Evolutionary conservation across 2,113 vertebrate genomes (phyloP).

Genomic region (Erpornis zantholeuca): DNA sequence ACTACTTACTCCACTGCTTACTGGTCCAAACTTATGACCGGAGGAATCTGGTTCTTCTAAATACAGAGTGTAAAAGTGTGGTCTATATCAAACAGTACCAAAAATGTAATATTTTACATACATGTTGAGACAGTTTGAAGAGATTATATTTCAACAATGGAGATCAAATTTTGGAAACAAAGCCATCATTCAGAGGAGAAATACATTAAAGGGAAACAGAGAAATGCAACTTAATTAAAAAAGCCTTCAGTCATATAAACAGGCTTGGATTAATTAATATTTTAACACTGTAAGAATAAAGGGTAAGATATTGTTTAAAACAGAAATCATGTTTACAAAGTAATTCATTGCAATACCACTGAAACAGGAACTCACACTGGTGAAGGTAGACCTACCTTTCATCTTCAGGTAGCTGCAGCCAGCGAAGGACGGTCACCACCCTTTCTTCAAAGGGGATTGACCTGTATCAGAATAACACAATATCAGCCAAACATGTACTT

Average conservation of each 20-base stretch:
- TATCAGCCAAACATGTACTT: background rate
- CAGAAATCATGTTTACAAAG: background rate
- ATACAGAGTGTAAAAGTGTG: slow-evolving; percentile 97
- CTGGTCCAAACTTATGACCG: slow-evolving; percentile 86
- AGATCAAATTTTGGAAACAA: slow-evolving; percentile 25
- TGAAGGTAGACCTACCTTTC: slow-evolving; percentile 60
- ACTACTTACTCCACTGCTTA: slow-evolving; percentile 83
- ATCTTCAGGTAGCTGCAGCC: slow-evolving; percentile 73
- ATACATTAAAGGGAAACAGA: background rate
- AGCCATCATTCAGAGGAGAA: background rate
- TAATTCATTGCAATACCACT: background rate
- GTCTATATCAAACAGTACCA: slow-evolving; percentile 90
- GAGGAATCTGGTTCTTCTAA: slow-evolving; percentile 91
- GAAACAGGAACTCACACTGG: background rate
- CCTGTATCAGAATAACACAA: slow-evolving; percentile 44
- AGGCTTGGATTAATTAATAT: background rate
- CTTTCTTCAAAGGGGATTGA: slow-evolving; percentile 80
- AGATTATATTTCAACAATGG: slow-evolving; percentile 66
- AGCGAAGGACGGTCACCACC: slow-evolving; percentile 70
- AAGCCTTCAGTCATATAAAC: background rate
- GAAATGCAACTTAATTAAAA: background rate
- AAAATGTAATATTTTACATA: slow-evolving; percentile 82
- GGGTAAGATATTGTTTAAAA: background rate
- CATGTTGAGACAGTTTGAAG: slow-evolving; percentile 66
- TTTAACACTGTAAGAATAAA: background rate